Conservation (phyloP, 2,113 vertebrate species). For the Ammospiza nelsoni region DNA sequence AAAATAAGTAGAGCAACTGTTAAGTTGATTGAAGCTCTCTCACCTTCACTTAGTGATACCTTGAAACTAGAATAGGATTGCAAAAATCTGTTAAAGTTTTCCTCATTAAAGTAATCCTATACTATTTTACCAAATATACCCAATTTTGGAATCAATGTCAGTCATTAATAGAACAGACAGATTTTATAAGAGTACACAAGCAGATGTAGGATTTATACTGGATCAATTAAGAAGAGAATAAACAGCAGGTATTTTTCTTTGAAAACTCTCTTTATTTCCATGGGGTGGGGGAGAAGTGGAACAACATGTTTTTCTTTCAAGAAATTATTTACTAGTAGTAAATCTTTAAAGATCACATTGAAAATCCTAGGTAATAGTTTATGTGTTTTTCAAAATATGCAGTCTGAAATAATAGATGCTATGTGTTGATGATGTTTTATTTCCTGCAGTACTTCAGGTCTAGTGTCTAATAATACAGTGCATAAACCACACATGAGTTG, state of each 20-base stretch:
- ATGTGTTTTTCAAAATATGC: background rate
- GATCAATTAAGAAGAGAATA: background rate
- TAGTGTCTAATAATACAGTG: background rate
- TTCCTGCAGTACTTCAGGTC: background rate
- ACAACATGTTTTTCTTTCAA: background rate
- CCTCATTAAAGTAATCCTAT: background rate
- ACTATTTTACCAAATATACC: background rate
- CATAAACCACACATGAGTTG: background rate
- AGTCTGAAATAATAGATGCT: background rate
- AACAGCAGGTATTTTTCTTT: background rate
- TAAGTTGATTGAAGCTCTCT: background rate
- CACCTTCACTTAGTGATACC: background rate
- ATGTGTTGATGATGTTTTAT: background rate
- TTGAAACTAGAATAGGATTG: background rate
- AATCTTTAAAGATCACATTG: background rate
- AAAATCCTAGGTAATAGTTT: background rate
- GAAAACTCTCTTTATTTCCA: background rate
- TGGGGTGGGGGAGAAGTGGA: fast-evolving
- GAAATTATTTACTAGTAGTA: background rate
- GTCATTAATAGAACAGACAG: background rate
- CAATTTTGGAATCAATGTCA: background rate
- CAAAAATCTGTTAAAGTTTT: background rate
- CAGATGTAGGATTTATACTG: background rate
- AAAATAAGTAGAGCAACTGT: background rate
- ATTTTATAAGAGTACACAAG: background rate